Conservation (phyloP, 2,797 vertebrate species). For the Gallirallus australis region DNA sequence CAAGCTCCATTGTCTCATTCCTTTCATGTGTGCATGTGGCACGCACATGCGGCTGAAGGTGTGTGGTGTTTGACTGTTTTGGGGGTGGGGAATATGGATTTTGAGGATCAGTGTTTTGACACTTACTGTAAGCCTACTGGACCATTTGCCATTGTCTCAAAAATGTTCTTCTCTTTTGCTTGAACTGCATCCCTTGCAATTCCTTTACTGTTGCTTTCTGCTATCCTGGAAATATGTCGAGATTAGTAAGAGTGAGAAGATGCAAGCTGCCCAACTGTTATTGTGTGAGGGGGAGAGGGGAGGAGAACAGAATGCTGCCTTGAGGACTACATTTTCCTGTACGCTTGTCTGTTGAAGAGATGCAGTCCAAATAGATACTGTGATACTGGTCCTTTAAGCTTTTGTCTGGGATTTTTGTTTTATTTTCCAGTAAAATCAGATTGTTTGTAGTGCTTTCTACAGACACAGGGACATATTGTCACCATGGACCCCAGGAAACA, state of each 20-base stretch:
- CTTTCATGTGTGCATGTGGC: neutral
- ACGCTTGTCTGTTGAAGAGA: neutral
- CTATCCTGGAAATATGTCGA: neutral
- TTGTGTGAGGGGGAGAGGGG: neutral
- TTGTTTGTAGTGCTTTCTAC: neutral
- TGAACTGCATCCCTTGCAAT: neutral
- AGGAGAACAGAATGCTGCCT: neutral
- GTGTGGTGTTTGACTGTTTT: neutral
- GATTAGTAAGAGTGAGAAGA: neutral
- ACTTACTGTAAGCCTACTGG: neutral
- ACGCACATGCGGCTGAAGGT: rapidly evolving
- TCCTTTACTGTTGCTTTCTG: neutral
- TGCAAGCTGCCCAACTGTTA: neutral
- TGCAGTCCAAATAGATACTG: neutral
- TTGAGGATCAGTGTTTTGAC: neutral
- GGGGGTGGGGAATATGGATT: neutral
- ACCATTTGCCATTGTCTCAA: neutral
- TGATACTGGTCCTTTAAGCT: neutral
- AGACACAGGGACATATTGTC: neutral
- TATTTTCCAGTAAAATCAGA: neutral
- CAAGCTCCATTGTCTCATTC: conserved; percentile 19
- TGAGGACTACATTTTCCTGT: neutral
- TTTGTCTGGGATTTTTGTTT: neutral
- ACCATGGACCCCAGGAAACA: neutral
- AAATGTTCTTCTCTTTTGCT: neutral